These are phyloP conservation scores for Rhodinocichla rosea DNA, from an alignment of 2,113 vertebrate genomes.

Conservation along the genomic window DNA sequence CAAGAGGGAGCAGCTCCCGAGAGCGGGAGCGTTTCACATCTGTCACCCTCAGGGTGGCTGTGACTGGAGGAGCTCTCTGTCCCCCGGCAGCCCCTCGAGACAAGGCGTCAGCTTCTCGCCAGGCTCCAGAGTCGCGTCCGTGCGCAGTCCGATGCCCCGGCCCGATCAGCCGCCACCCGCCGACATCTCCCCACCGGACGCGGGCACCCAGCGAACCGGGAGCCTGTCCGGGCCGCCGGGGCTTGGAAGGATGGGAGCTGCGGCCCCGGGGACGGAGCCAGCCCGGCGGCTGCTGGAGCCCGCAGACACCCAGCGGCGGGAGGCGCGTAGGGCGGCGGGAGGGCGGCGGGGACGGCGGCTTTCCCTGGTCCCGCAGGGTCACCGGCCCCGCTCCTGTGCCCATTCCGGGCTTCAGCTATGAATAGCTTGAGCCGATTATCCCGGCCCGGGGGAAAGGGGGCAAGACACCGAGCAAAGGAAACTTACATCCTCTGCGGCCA, in stretches of 20 bases:
- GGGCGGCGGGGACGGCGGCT: background rate
- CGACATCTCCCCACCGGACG: background rate
- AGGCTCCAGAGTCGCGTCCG: background rate
- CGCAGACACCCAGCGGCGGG: background rate
- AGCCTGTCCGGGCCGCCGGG: background rate
- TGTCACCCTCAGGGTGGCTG: background rate
- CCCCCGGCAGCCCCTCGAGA: background rate
- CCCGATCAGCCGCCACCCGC: background rate
- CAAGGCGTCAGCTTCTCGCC: background rate
- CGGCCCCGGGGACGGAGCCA: background rate
- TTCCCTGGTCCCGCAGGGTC: background rate
- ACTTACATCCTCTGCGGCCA: constrained; percentile 84
- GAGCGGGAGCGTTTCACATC: background rate
- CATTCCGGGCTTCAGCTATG: background rate
- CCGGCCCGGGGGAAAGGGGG: background rate
- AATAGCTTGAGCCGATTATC: constrained; percentile 54
- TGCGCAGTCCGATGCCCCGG: background rate
- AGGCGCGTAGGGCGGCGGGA: background rate
- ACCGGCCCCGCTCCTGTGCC: background rate
- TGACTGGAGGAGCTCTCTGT: background rate
- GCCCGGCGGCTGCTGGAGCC: background rate
- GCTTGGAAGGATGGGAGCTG: background rate
- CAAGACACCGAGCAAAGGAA: background rate
- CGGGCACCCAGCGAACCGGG: background rate
- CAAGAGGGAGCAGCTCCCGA: background rate